phyloP scores from a whole-genome alignment of 1,140 invertebrate genomes.

The Heliconius eleuchia region DNA sequence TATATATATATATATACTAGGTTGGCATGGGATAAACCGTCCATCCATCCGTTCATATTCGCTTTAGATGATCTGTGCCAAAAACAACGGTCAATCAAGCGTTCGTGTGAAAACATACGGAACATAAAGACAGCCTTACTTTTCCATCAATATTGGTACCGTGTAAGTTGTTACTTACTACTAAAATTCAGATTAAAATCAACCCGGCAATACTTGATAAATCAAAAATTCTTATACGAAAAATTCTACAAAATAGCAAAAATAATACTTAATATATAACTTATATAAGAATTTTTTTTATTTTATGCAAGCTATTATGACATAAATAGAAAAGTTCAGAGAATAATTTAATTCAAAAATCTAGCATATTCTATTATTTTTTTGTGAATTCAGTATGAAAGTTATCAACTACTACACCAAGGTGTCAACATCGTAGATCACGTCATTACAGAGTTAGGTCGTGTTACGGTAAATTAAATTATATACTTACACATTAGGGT shows the following conservation, averaged over 20 bases:
- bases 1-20: too few relatives aligned
- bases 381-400: not conserved
- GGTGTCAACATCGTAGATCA: not conserved
- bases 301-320: too few relatives aligned
- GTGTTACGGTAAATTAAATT: slow-evolving; percentile 23
- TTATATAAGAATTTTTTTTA: too few relatives aligned
- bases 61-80: not conserved
- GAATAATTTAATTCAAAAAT: too few relatives aligned
- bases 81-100: not conserved
- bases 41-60: not conserved
- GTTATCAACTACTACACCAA: not conserved
- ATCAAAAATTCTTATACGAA: not conserved
- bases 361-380: too few relatives aligned
- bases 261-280: too few relatives aligned
- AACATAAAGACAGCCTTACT: not conserved
- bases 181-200: not conserved
- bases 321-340: too few relatives aligned
- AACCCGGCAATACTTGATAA: not conserved
- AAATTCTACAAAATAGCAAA: too few relatives aligned
- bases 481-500: slow-evolving; percentile 24
- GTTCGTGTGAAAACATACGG: not conserved
- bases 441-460: slow-evolving; percentile 8
- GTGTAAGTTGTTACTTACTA: not conserved
- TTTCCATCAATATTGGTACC: not conserved
- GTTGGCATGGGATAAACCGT: not conserved